These are phyloP conservation scores for Plutomurus gul DNA, from an alignment of 1,140 invertebrate species.

Conservation along the genomic window DNA sequence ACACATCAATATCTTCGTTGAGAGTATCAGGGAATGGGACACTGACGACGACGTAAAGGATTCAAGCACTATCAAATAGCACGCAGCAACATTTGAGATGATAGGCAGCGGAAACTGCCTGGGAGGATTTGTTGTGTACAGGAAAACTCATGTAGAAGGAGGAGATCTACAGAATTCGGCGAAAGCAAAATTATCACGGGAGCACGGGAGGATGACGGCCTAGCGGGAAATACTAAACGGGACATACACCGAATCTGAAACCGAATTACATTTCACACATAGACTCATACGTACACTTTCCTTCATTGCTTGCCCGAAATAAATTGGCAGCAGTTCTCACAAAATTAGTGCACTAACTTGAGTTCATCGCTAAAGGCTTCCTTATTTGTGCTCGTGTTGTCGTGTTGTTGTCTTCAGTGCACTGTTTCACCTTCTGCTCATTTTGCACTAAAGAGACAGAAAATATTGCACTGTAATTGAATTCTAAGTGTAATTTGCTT, in stretches of 20 bases:
- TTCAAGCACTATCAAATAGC: too few relatives aligned
- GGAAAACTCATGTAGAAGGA: neutral
- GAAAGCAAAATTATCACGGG: slow-evolving; percentile 30
- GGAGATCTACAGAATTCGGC: slow-evolving; percentile 9
- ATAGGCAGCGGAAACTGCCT: too few relatives aligned
- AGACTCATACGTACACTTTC: neutral
- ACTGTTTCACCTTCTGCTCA: neutral
- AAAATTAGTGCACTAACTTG: neutral
- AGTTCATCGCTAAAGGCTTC: neutral
- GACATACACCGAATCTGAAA: neutral
- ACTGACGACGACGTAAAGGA: too few relatives aligned
- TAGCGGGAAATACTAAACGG: slow-evolving; percentile 24
- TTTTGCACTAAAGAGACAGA: too few relatives aligned
- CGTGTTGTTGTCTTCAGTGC: neutral
- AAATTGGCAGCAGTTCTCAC: slow-evolving; percentile 16
- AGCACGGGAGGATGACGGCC: slow-evolving; percentile 31
- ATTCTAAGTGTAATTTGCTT: too few relatives aligned
- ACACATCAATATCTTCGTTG: too few relatives aligned
- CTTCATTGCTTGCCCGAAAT: neutral
- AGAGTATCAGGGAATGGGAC: too few relatives aligned
- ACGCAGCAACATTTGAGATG: too few relatives aligned
- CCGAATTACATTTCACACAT: neutral
- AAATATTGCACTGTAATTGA: too few relatives aligned
- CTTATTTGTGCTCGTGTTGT: neutral
- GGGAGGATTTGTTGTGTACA: neutral